Conservation (phyloP, 1,140 invertebrate species). For the Teleogryllus occipitalis region DNA sequence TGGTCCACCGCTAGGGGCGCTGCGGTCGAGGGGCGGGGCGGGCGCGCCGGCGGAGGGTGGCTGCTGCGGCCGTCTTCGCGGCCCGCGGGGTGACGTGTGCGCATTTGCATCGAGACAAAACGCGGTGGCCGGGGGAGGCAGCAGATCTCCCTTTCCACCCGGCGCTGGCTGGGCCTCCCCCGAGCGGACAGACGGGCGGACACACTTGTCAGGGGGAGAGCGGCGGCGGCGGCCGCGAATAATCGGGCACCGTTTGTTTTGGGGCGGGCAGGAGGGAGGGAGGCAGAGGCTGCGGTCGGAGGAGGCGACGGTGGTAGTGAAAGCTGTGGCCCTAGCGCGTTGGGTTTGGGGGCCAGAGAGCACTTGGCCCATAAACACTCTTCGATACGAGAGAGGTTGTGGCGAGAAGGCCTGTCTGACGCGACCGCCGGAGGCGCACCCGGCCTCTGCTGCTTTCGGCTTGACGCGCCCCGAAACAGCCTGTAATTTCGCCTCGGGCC, state of each 20-base stretch:
- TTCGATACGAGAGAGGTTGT: neutral
- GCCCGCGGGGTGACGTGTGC: neutral
- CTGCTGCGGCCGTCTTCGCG: neutral
- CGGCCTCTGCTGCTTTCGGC: neutral
- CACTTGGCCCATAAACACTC: slow-evolving; percentile 3
- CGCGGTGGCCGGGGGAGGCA: neutral
- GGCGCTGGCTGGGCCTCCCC: neutral
- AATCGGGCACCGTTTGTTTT: neutral
- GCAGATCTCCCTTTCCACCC: neutral
- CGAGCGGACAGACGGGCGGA: neutral
- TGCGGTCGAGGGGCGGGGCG: neutral
- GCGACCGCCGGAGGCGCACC: too few relatives aligned
- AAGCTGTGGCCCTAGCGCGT: neutral
- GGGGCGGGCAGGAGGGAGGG: neutral
- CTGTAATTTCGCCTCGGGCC: neutral
- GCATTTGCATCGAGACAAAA: slow-evolving; percentile 4
- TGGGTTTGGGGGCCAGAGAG: neutral
- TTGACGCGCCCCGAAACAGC: neutral
- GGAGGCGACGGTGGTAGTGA: neutral
- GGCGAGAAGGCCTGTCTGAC: neutral
- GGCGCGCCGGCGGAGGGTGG: neutral
- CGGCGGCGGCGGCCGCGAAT: neutral
- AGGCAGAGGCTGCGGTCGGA: neutral
- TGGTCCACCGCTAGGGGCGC: neutral
- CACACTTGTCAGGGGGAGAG: neutral